Evolutionary conservation across 2,797 vertebrate species (phyloP), one percentile per base, ranked within the genome.

Genomic region (Acanthopagrus latus): DNA sequence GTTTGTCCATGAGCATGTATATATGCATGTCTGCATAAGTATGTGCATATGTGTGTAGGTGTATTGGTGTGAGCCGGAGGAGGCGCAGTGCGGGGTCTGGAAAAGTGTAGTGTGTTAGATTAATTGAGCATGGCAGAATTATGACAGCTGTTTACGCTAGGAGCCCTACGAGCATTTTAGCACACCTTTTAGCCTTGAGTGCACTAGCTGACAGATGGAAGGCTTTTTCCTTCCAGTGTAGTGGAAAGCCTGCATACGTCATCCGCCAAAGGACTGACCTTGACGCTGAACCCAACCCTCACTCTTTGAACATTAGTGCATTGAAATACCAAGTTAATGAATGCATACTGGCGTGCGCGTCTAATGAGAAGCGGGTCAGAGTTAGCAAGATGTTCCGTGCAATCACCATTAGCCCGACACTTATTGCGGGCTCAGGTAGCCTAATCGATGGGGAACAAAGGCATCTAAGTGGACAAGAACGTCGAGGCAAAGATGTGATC

Each of bases 91-190:
- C 85, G 84, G 66, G 80, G 86, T 93, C 92, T 93, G 93, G 91
- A 93, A 94, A 94, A 93, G 90, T 89, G 91, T 92, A 90, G 90
- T 84, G 87, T 90, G 87, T 91, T 93, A 93, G 89, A 94, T 92
- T 93, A 93, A 94, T 94, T 95, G 93, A 94, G 90, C 93, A 87
- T 95, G 94, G 92, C 94, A 95, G 93, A 92, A 94, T 94, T 93
- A 94, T 95, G 95, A 94, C 94, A 94, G 93, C 91, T 95, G 94
- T 95, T 95, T 95, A 96, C 93, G 94, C 90, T 89, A 86, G 89
- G 86, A 91, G 81, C 90, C 86, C 86, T 89, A 90, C 75, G 71
- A 93, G 91, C 88, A 90, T 95, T 94, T 95, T 90, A 93, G 85
- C 90, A 92, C 92, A 95, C 91, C 93, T 94, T 93, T 93, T 91